Evolutionary conservation across 2,113 vertebrate genomes (phyloP), one percentile per base, ranked within the genome.

Genomic region (Semnopithecus entellus): DNA sequence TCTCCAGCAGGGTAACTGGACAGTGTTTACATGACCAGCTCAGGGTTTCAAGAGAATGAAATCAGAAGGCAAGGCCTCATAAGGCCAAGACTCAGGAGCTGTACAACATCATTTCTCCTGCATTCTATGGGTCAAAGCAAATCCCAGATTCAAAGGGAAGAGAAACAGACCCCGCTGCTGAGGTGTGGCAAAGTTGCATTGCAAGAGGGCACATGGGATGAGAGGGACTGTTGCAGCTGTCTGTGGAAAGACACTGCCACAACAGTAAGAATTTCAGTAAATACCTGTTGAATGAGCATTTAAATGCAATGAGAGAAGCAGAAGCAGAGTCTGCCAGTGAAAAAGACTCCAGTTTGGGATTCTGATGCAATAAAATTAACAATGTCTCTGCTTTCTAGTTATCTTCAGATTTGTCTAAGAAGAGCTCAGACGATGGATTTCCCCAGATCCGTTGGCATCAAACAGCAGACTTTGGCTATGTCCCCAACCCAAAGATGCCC

Each of bases 381-480:
- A 9, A 20, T 85, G 4, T 94, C 32, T 95, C 40, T 94, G 0
- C 57, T 94, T 97, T 7, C 0, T 96, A 99, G 99, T 97, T 99
- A 70, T 99, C 98, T 88, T 99, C 99, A 1, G 55, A 86, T 66
- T 25, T 66, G 83, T 13, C n/a, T 57, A 18, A 3, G 8, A 6
- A 61, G 1, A 35, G 0, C 4, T 55, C 25, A 27, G 6, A 96
- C 0, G 90, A 95, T 0, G 52, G 90, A n/a, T 99, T 99, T 6
- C 97, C 99, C 32, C 96, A 98, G 5, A 98, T 99, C 93, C 99
- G 99, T 20, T 99, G 99, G 99, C 99, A 99, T 97, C 99, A 99
- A 97, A 99, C 99, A 0, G 99, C 99, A 0, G 99, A 99, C 66
- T 68, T 96, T 20, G 99, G 99, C 78, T 98, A 97, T 16, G 99